Evolutionary conservation across 2,797 vertebrate species (phyloP).

Genomic region (Myripristis jacobus): DNA sequence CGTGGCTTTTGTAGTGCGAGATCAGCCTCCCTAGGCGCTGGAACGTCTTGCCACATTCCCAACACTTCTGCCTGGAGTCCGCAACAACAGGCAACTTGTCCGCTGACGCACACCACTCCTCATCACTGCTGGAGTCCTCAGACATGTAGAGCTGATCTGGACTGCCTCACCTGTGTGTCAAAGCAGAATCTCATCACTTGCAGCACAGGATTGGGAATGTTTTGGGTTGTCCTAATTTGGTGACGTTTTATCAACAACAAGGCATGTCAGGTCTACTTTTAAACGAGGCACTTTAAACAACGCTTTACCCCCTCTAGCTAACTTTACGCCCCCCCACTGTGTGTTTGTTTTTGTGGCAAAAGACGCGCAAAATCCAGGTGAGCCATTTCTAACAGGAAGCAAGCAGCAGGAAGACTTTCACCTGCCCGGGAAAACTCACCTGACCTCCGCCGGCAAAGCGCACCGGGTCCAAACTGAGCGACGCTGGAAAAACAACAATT

Average conservation of each 20-base stretch:
- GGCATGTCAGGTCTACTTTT: not conserved
- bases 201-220: too few species aligned
- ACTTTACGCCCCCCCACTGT: too few species aligned
- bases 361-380: too few species aligned
- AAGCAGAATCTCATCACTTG: constrained; percentile 17
- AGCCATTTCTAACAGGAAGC: too few species aligned
- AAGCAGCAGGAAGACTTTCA: too few species aligned
- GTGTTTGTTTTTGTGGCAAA: too few species aligned
- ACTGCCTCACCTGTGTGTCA: constrained; percentile 66
- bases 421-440: not conserved
- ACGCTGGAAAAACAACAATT: too few species aligned
- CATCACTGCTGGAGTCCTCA: constrained; percentile 77
- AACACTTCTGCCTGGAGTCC: constrained; percentile 46
- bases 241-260: too few species aligned
- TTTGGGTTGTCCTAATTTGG: too few species aligned
- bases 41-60: constrained; percentile 74
- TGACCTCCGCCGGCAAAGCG: not conserved
- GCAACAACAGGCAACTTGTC: not conserved
- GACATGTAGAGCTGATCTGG: constrained; percentile 41
- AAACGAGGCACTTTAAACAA: not conserved
- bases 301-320: not conserved
- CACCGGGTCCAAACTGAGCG: not conserved
- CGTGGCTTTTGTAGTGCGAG: constrained; percentile 65
- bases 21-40: constrained; percentile 48
- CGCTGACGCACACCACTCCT: constrained; percentile 43